Percentiles rank a stretch among this genome's conserved stretches.
phyloP scores from a whole-genome alignment of 2,888 invertebrate species.

The Cactoblastis cactorum region DNA sequence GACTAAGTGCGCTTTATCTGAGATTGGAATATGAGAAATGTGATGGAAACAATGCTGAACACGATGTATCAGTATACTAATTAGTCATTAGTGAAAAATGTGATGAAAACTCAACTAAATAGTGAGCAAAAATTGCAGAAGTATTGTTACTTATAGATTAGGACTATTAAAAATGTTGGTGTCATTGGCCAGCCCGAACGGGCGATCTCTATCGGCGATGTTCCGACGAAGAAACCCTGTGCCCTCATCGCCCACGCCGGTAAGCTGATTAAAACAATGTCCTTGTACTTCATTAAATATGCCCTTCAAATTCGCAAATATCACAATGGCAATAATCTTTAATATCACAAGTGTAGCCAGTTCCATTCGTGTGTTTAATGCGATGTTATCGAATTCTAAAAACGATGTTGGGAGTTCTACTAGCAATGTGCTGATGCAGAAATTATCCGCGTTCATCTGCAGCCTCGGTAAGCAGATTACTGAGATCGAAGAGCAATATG shows the following conservation, averaged over 20 bases:
- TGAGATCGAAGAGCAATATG: too few relatives aligned
- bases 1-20: slow-evolving; percentile 12
- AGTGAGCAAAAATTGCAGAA: background rate
- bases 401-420: too few relatives aligned
- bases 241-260: slow-evolving; percentile 33
- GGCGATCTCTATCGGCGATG: slow-evolving; percentile 56
- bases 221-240: slow-evolving; percentile 52
- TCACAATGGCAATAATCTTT: too few relatives aligned
- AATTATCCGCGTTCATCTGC: too few relatives aligned
- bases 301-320: background rate
- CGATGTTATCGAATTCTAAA: too few relatives aligned
- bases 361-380: too few relatives aligned
- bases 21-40: background rate
- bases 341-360: background rate
- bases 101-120: background rate
- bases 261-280: slow-evolving; percentile 32
- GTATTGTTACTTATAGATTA: background rate
- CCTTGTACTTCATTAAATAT: background rate
- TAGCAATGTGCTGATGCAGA: too few relatives aligned
- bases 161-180: slow-evolving; percentile 48
- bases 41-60: too few relatives aligned
- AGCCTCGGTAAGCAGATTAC: too few relatives aligned
- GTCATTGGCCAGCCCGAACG: slow-evolving; percentile 48
- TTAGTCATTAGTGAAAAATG: background rate
- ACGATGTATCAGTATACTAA: too few relatives aligned